Evolutionary conservation across 1,140 invertebrate species (phyloP).

Genomic region (Acromyrmex charruanus): DNA sequence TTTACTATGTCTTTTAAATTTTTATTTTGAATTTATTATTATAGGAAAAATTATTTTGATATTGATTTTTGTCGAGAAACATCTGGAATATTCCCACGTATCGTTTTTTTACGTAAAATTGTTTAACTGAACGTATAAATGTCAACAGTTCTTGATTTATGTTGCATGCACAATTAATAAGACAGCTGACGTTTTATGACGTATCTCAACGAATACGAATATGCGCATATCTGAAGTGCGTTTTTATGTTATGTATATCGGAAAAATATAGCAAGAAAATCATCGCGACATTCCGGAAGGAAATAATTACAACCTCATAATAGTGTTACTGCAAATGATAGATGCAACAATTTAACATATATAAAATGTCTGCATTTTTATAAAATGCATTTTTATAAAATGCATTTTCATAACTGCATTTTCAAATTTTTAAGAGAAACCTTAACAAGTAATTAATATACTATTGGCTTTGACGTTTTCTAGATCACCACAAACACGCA

Average conservation of each 20-base stretch:
- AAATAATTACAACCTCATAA: neutral
- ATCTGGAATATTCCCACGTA: neutral
- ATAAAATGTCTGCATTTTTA: neutral
- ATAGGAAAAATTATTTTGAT: slow-evolving; percentile 14
- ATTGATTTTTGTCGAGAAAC: neutral
- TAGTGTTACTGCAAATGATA: neutral
- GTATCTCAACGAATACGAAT: slow-evolving; percentile 1
- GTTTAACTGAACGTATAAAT: slow-evolving; percentile 2
- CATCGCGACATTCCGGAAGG: neutral
- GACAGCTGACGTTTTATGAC: slow-evolving; percentile 1
- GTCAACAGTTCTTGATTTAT: slow-evolving; percentile 35
- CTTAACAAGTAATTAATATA: neutral
- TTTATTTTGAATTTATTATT: slow-evolving; percentile 10
- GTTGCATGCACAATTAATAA: slow-evolving; percentile 34
- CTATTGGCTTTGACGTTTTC: neutral
- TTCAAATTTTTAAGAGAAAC: neutral
- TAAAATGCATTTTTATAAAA: neutral
- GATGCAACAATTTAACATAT: neutral
- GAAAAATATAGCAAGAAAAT: neutral
- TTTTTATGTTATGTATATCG: neutral
- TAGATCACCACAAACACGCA: slow-evolving; percentile 77
- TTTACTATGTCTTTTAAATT: neutral
- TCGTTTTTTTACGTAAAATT: neutral
- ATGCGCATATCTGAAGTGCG: neutral
- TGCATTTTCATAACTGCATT: neutral